A percentile compares a stretch with the other conserved stretches of the same genome.
Evolutionary conservation across 2,797 vertebrate genomes (phyloP).

Genomic region (Etheostoma nigrum): DNA sequence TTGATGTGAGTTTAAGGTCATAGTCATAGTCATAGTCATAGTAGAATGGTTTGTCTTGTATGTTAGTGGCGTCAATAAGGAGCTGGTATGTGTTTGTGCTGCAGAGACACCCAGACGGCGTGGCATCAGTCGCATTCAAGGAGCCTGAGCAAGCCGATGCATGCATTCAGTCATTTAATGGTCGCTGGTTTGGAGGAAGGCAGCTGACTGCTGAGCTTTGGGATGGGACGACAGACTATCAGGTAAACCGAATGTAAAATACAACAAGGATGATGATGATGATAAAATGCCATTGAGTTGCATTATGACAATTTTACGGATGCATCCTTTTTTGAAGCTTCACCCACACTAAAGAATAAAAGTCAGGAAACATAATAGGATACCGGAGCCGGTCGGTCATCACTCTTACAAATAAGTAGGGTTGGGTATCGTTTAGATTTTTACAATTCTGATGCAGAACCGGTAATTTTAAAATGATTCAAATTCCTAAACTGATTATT

Average conservation of each 20-base stretch:
- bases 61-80: neutral
- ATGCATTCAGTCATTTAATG: slow-evolving; percentile 89
- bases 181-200: slow-evolving; percentile 96
- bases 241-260: slow-evolving; percentile 81
- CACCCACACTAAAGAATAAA: neutral
- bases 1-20: slow-evolving; percentile 91
- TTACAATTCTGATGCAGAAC: no score
- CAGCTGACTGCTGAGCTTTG: slow-evolving; percentile 90
- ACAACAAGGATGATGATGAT: neutral
- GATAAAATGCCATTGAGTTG: neutral
- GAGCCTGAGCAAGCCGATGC: slow-evolving; percentile 90
- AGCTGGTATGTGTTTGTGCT: slow-evolving; percentile 1
- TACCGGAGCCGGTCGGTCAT: neutral
- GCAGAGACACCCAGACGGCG: slow-evolving; percentile 94
- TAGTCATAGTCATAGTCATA: neutral
- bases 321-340: neutral
- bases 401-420: neutral
- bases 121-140: slow-evolving; percentile 94
- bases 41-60: neutral
- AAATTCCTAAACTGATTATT: no score
- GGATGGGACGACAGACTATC: slow-evolving; percentile 95
- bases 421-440: no score
- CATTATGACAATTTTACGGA: neutral
- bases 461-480: no score
- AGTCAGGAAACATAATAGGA: neutral